A percentile compares a stretch with the other conserved stretches of the same genome.
Evolutionary conservation across 1,140 invertebrate species (phyloP).

Genomic region (Oedothorax gibbosus): DNA sequence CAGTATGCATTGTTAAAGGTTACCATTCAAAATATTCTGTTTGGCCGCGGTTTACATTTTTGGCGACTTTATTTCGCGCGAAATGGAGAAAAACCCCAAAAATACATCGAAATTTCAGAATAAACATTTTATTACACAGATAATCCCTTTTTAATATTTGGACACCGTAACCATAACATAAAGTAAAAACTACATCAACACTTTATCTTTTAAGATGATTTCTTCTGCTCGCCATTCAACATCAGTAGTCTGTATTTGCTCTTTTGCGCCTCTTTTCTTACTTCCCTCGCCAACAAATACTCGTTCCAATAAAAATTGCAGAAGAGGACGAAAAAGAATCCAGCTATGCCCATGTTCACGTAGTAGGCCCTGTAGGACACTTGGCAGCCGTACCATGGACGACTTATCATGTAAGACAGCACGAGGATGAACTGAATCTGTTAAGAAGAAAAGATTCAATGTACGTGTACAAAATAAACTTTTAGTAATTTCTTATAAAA

Average conservation of each 20-base stretch:
- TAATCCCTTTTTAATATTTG: not conserved
- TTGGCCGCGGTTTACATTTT: too few relatives aligned
- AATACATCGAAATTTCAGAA: not conserved
- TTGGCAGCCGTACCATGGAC: slow-evolving; percentile 24
- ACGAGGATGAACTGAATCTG: slow-evolving; percentile 35
- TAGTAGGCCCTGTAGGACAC: not conserved
- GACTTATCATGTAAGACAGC: slow-evolving; percentile 7
- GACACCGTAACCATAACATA: too few relatives aligned
- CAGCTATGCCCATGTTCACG: slow-evolving; percentile 17
- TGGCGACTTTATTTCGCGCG: too few relatives aligned
- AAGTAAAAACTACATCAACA: too few relatives aligned
- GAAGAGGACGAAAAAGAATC: slow-evolving; percentile 43
- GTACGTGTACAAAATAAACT: not conserved
- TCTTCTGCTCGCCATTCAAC: not conserved
- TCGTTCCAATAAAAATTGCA: slow-evolving; percentile 46
- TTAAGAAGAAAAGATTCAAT: not conserved
- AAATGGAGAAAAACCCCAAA: too few relatives aligned
- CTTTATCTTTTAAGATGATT: too few relatives aligned
- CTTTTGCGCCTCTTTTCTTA: not conserved
- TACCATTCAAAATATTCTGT: too few relatives aligned
- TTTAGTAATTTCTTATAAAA: too few relatives aligned
- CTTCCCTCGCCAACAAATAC: not conserved
- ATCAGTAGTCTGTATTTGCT: not conserved
- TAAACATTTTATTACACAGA: not conserved
- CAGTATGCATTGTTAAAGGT: too few relatives aligned